phyloP scores from a whole-genome alignment of 64 coral and sea anemone species.

The Orbicella faveolata region DNA sequence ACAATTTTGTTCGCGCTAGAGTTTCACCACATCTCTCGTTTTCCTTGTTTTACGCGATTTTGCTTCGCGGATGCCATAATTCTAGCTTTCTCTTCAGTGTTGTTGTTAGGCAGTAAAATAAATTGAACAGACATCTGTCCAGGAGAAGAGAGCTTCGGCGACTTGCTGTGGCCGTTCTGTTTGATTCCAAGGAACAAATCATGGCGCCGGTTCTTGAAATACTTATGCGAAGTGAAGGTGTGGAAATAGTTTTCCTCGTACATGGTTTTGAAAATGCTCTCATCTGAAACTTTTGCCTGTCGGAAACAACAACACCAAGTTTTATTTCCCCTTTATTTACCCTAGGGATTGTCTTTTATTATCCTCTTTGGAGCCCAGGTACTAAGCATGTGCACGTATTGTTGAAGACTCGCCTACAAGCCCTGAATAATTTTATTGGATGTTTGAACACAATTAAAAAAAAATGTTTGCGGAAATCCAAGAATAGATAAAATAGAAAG shows the following conservation, averaged over 20 bases:
- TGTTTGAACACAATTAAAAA: no score
- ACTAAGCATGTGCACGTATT: no score
- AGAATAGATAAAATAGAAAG: no score
- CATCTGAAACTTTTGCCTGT: conserved; percentile 29
- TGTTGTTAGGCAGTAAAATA: conserved; percentile 42
- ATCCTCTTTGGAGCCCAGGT: no score
- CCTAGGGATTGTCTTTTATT: no score
- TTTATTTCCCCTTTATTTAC: no score
- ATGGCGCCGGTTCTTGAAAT: conserved; percentile 46
- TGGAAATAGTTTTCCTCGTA: conserved; percentile 81
- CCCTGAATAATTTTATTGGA: no score
- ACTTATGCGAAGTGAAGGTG: conserved; percentile 81
- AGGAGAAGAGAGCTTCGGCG: conserved; percentile 47
- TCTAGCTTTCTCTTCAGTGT: conserved; percentile 19
- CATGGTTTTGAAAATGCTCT: conserved; percentile 53
- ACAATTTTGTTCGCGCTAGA: not conserved
- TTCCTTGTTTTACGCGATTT: not conserved
- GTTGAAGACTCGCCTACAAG: no score
- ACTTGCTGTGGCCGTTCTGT: conserved; percentile 55
- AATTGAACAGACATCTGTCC: conserved; percentile 87
- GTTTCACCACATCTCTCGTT: not conserved
- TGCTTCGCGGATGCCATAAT: not conserved
- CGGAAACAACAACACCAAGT: no score
- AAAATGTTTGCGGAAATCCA: no score
- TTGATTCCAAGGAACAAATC: conserved; percentile 86